Evolutionary conservation across 2,797 vertebrate genomes (phyloP).

Genomic region (Acanthopagrus latus): DNA sequence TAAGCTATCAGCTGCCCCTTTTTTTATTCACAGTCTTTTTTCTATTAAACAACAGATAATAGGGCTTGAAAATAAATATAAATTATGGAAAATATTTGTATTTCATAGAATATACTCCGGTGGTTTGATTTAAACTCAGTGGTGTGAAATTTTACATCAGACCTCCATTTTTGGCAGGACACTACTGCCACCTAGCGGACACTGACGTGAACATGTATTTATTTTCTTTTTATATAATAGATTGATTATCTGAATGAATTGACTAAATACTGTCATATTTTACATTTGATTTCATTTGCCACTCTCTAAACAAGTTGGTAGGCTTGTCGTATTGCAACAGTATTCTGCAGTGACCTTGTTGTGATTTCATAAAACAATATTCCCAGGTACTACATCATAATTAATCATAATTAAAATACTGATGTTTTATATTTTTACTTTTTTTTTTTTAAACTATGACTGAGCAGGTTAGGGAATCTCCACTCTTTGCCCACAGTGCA

Average conservation of each 20-base stretch:
- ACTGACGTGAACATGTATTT: background rate
- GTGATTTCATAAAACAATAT: background rate
- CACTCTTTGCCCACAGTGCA: background rate
- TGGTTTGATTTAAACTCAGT: background rate
- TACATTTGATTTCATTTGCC: background rate
- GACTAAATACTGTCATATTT: background rate
- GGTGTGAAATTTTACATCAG: background rate
- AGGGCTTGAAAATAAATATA: background rate
- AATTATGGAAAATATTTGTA: background rate
- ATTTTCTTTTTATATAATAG: background rate
- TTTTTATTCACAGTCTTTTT: background rate
- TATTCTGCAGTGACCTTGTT: background rate
- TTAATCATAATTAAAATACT: background rate
- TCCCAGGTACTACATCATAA: background rate
- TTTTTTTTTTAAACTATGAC: no score
- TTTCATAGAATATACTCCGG: background rate
- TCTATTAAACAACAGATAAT: background rate
- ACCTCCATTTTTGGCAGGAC: background rate
- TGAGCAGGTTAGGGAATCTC: background rate
- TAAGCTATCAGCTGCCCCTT: background rate
- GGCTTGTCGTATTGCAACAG: background rate
- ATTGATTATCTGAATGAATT: background rate
- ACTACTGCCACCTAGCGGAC: conserved; percentile 65
- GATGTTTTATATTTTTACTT: background rate
- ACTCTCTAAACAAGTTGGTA: background rate